Evolutionary conservation across 2,888 invertebrate species (phyloP).

Genomic region (Chaetogeoica ovagalla): DNA sequence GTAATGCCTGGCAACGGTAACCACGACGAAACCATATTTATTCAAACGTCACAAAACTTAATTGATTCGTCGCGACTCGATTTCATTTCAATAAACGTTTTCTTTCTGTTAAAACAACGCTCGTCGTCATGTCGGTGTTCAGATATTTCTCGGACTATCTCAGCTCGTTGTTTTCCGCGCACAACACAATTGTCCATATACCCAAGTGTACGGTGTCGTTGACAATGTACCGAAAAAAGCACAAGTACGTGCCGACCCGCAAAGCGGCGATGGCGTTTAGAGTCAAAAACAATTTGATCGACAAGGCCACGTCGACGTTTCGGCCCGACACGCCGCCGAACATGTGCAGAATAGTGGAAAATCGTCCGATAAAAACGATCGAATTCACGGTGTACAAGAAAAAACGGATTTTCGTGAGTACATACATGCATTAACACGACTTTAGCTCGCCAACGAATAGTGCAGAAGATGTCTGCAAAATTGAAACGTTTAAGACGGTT

Average conservation of each 20-base stretch:
- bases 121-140: not conserved
- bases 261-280: not conserved
- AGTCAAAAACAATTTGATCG: not conserved
- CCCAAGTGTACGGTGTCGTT: not conserved
- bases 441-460: too few species aligned
- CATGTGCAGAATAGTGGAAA: not conserved
- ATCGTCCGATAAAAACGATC: not conserved
- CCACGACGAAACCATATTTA: too few species aligned
- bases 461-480: too few species aligned
- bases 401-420: not conserved
- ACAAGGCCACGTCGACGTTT: not conserved
- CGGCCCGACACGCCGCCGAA: conserved; percentile 8
- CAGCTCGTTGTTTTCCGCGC: too few species aligned
- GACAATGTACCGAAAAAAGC: not conserved
- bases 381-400: not conserved
- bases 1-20: too few species aligned
- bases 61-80: too few species aligned
- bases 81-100: too few species aligned
- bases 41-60: too few species aligned
- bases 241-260: not conserved
- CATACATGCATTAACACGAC: too few species aligned
- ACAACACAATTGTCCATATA: not conserved
- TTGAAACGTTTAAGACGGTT: too few species aligned
- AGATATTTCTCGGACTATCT: accelerated
- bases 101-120: too few species aligned